These are phyloP conservation scores for Ligdia adustata DNA, from an alignment of 2,888 invertebrate species.

Conservation along the genomic window DNA sequence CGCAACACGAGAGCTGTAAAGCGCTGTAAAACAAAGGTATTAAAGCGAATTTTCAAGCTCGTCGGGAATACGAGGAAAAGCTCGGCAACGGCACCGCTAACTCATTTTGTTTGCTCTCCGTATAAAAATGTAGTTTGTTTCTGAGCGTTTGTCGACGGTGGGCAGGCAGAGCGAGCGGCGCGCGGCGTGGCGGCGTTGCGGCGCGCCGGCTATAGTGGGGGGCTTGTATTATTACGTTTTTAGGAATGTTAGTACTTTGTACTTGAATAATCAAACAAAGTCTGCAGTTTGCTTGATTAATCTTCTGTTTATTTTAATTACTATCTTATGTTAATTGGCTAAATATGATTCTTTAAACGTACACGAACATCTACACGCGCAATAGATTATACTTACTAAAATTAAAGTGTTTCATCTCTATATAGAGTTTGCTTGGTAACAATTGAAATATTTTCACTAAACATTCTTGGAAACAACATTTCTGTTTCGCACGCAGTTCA, in stretches of 20 bases:
- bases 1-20: constrained; percentile 71
- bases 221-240: constrained; percentile 58
- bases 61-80: constrained; percentile 66
- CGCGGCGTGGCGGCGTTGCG: no score
- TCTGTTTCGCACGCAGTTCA: no score
- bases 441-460: no score
- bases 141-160: constrained; percentile 57
- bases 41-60: constrained; percentile 79
- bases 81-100: constrained; percentile 72
- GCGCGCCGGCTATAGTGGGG: constrained; percentile 50
- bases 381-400: no score
- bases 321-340: constrained; percentile 18
- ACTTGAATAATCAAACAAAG: constrained; percentile 52
- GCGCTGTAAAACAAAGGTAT: constrained; percentile 80
- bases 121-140: constrained; percentile 79
- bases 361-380: neutral
- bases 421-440: no score
- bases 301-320: constrained; percentile 22
- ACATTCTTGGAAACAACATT: no score
- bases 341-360: neutral
- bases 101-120: constrained; percentile 76
- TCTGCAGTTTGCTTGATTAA: constrained; percentile 44
- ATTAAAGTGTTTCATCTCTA: no score
- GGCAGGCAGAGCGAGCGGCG: constrained; percentile 26
- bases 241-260: constrained; percentile 49